These are phyloP conservation scores for Xestia xanthographa DNA, from an alignment of 2,888 invertebrate genomes.

Conservation along the genomic window DNA sequence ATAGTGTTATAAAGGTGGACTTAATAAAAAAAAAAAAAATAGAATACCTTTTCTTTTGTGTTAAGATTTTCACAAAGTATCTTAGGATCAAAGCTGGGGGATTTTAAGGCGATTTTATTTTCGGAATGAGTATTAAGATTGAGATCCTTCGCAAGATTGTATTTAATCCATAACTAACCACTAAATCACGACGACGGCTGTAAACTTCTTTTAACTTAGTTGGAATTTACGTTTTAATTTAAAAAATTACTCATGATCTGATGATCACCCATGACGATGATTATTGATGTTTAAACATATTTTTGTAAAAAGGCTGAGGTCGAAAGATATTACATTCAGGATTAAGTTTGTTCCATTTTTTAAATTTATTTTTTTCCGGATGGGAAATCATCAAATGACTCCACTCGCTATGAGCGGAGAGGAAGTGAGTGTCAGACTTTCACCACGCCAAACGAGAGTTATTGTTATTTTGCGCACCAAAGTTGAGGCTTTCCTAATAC, in stretches of 20 bases:
- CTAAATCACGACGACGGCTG: not conserved
- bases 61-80: constrained; percentile 1
- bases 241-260: not conserved
- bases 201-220: not conserved
- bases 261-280: too few species aligned
- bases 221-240: not conserved
- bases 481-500: too few species aligned
- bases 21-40: not conserved
- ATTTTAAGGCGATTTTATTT: not conserved
- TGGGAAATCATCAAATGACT: too few species aligned
- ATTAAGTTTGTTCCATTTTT: too few species aligned
- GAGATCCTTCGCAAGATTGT: not conserved
- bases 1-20: not conserved
- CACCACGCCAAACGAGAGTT: too few species aligned
- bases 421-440: too few species aligned
- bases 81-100: not conserved
- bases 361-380: too few species aligned
- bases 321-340: not conserved
- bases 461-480: too few species aligned
- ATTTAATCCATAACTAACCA: not conserved
- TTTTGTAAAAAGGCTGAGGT: not conserved
- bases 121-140: constrained; percentile 1
- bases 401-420: too few species aligned
- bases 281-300: not conserved
- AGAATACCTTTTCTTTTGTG: not conserved